A percentile compares a stretch with the other conserved stretches of the same genome.
phyloP scores from a whole-genome alignment of 1,140 invertebrate genomes.

The Marisa cornuarietis region DNA sequence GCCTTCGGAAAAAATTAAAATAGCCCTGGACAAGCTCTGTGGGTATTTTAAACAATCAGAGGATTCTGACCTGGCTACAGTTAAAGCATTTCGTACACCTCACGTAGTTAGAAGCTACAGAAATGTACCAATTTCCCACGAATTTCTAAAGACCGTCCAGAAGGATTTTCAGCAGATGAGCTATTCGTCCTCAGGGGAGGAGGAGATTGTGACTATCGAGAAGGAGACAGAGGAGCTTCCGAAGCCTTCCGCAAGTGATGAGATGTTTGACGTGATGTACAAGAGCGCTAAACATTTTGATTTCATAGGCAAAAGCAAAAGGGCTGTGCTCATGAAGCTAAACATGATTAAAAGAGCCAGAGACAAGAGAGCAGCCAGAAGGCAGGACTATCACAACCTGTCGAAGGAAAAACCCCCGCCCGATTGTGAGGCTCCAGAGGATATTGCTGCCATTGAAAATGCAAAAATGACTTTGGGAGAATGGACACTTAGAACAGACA shows the following conservation, averaged over 20 bases:
- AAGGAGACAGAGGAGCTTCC: too few relatives aligned
- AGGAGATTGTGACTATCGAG: too few relatives aligned
- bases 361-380: neutral
- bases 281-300: neutral
- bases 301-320: too few relatives aligned
- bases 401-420: neutral
- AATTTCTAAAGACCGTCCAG: neutral
- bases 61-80: neutral
- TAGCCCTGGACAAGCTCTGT: neutral
- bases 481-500: neutral
- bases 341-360: neutral
- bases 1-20: neutral
- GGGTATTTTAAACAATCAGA: neutral
- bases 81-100: neutral
- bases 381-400: conserved; percentile 5
- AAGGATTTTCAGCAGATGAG: too few relatives aligned
- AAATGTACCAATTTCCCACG: too few relatives aligned
- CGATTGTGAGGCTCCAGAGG: conserved; percentile 3
- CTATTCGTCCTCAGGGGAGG: too few relatives aligned
- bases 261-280: neutral
- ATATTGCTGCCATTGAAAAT: neutral
- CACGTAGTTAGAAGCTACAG: neutral
- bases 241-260: neutral
- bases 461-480: neutral
- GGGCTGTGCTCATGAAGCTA: neutral